A percentile compares a stretch with the other conserved stretches of the same genome.
Evolutionary conservation across 2,113 vertebrate genomes (phyloP).

Genomic region (Peromyscus maniculatus): DNA sequence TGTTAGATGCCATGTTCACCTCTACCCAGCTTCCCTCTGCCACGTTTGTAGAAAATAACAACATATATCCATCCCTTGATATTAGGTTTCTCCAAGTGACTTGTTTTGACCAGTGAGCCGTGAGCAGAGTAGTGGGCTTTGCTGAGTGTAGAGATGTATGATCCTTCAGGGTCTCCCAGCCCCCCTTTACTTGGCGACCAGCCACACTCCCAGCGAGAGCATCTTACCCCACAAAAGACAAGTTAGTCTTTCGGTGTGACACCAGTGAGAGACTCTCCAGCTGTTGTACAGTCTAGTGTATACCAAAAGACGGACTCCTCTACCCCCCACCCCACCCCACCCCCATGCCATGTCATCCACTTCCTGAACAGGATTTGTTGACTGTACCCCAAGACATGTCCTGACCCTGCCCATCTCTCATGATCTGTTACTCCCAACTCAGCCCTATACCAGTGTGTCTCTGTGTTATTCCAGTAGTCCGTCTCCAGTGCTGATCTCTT

Average conservation of each 20-base stretch:
- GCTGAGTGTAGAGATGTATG: rapidly evolving
- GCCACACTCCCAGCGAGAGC: rapidly evolving
- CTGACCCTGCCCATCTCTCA: rapidly evolving
- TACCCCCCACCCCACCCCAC: too few relatives aligned
- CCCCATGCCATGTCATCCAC: rapidly evolving
- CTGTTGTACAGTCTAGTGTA: rapidly evolving
- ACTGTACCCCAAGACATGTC: rapidly evolving
- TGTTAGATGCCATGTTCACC: neutral
- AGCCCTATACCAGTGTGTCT: rapidly evolving
- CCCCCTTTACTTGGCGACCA: neutral
- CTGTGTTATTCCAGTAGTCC: rapidly evolving
- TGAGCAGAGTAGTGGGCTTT: neutral
- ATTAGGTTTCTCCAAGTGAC: neutral
- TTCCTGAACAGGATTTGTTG: too few relatives aligned
- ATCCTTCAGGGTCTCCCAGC: neutral
- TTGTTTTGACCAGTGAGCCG: neutral
- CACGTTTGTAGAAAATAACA: too few relatives aligned
- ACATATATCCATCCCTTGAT: rapidly evolving
- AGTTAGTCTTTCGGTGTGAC: neutral
- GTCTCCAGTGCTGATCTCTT: neutral
- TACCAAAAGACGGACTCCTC: neutral
- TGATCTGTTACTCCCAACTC: rapidly evolving
- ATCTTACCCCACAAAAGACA: neutral
- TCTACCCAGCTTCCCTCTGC: neutral
- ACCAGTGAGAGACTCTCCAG: too few relatives aligned